Base-by-base conservation (phyloP, 2,888 invertebrate species). In the Drosophila yooni region DNA sequence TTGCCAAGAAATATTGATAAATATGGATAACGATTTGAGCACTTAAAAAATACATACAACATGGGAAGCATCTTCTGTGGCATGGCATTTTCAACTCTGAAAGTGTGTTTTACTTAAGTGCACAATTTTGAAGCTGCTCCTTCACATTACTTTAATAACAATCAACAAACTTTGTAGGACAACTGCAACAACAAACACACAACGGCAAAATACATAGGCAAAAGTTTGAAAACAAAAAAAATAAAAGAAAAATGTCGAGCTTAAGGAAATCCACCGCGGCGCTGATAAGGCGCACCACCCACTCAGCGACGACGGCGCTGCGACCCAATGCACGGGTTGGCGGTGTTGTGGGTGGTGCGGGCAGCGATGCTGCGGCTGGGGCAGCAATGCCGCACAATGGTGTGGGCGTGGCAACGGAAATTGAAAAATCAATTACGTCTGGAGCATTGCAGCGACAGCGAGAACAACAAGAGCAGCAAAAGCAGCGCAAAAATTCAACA, bases 271-370 rank as follows among this genome's bases (percentile, higher is more conserved):
- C 91, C 63, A 84, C 85, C 15, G 79, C 83, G 31, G 83, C 90
- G 36, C 76, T 93, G 53, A 84, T 92, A 53, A 90, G 85, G 72
- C 90, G 93, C 34, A 89, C 84, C 38, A 89, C 91, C 51, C 93
- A 90, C 79, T 91, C 93, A 13, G 90, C 92, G 10, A 66, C 83
- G 27, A 33, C 64, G 3, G 36, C 65, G 40, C 34, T 34, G 64
- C 56, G 54, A 74, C 76, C 67, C 3, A 56, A 54, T 34, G 51
- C 50, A 3, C 77, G 56, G 6, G 63, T 27, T 21, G 60, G 27
- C 3, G 53, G 38, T 18, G 54, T n/a, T 38, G 60, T 33, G 3
- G 40, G 36, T 25, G 59, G 40, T 34, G 59, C 7, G 1, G 61
- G 33, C 11, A 59, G 48, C 21, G 51, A 50, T 1, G 31, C 56